phyloP scores from a whole-genome alignment of 1,140 invertebrate species.

The Asbolus verrucosus region DNA sequence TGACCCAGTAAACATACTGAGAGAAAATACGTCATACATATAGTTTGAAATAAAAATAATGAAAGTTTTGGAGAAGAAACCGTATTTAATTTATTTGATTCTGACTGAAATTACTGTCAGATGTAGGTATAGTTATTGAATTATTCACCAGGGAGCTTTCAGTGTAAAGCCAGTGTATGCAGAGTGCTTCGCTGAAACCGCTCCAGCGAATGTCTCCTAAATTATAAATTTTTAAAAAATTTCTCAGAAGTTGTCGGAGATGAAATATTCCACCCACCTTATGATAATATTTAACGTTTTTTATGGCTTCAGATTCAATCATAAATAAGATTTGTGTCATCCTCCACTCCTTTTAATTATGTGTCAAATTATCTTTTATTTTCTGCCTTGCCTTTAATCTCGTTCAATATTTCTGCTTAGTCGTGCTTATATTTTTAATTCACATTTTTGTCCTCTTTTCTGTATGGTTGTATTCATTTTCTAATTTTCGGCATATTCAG shows the following conservation, averaged over 20 bases:
- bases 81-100: slow-evolving; percentile 16
- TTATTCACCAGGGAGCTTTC: slow-evolving; percentile 35
- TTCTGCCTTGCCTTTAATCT: slow-evolving; percentile 10
- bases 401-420: slow-evolving; percentile 2
- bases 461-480: too few relatives aligned
- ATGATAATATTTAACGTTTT: too few relatives aligned
- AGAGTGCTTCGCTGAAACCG: slow-evolving; percentile 26
- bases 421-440: slow-evolving; percentile 12
- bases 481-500: slow-evolving; percentile 33
- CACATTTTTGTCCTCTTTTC: neutral
- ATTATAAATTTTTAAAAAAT: slow-evolving; percentile 34
- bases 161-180: slow-evolving; percentile 18
- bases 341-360: slow-evolving; percentile 7
- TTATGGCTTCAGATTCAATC: too few relatives aligned
- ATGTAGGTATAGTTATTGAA: slow-evolving; percentile 29
- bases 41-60: too few relatives aligned
- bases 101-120: slow-evolving; percentile 35
- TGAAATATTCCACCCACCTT: too few relatives aligned
- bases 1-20: too few relatives aligned
- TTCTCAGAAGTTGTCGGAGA: too few relatives aligned
- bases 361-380: slow-evolving; percentile 24
- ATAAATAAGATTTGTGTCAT: too few relatives aligned
- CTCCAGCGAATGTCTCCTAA: slow-evolving; percentile 6
- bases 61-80: neutral
- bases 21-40: too few relatives aligned